Evolutionary conservation across 2,113 vertebrate genomes (phyloP).

Genomic region (Petrocephalus zakoni): DNA sequence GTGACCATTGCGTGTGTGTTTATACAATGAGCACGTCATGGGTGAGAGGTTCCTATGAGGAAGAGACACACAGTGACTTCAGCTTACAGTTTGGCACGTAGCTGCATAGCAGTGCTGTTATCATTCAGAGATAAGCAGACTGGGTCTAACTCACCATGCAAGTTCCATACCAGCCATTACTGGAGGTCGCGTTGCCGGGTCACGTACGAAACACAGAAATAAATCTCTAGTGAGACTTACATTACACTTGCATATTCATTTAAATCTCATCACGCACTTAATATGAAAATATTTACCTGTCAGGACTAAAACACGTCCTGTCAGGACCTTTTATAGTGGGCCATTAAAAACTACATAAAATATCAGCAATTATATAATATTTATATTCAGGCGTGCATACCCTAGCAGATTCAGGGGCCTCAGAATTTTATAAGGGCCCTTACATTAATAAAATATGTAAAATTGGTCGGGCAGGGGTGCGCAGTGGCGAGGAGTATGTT

Average conservation of each 20-base stretch:
- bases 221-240: not conserved
- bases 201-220: not conserved
- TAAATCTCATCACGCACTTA: not conserved
- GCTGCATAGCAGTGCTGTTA: not conserved
- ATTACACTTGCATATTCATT: not conserved
- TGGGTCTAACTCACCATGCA: not conserved
- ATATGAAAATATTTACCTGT: not conserved
- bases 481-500: not conserved
- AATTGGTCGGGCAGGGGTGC: no score
- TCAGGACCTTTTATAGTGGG: not conserved
- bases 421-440: not conserved
- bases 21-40: not conserved
- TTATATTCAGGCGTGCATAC: not conserved
- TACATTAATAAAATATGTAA: not conserved
- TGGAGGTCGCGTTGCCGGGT: no score
- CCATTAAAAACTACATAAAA: not conserved
- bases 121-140: not conserved
- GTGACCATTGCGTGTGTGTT: not conserved
- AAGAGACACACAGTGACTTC: not conserved
- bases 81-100: not conserved
- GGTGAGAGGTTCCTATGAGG: not conserved
- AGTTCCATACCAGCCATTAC: not conserved
- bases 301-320: not conserved
- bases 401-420: not conserved
- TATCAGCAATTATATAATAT: not conserved